phyloP scores from a whole-genome alignment of 2,797 vertebrate genomes.

The Semotilus atromaculatus region DNA sequence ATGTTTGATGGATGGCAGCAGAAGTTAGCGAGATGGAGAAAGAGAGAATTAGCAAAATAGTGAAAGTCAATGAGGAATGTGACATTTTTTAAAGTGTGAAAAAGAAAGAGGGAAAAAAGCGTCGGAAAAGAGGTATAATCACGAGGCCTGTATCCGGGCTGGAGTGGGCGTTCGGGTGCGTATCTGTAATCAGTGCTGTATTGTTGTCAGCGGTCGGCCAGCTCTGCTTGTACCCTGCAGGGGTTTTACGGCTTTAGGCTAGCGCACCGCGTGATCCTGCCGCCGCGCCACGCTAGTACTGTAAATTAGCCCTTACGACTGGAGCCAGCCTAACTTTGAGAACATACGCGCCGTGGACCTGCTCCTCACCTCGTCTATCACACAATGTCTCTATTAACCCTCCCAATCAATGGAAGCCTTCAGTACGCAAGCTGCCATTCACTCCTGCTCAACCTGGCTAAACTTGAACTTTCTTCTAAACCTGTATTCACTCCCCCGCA shows the following conservation, averaged over 20 bases:
- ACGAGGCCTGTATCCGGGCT: conserved; percentile 36
- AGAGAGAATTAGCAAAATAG: conserved; percentile 14
- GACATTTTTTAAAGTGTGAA: conserved; percentile 53
- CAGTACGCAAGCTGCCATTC: not conserved
- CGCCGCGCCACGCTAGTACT: not conserved
- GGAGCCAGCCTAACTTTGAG: conserved; percentile 19
- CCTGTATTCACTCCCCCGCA: conserved; percentile 28
- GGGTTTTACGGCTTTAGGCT: conserved; percentile 58
- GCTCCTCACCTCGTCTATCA: conserved; percentile 33
- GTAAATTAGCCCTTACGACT: conserved; percentile 49
- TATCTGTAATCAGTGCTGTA: conserved; percentile 80
- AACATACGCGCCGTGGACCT: not conserved
- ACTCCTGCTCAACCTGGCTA: conserved; percentile 28
- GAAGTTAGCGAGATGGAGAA: not conserved
- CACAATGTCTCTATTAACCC: conserved; percentile 52
- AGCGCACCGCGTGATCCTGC: conserved; percentile 56
- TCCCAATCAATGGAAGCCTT: conserved; percentile 43
- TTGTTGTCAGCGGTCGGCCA: conserved; percentile 76
- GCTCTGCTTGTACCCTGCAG: conserved; percentile 60
- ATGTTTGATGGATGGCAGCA: not conserved
- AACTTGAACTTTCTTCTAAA: conserved; percentile 39
- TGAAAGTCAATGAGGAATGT: conserved; percentile 57
- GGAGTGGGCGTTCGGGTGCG: conserved; percentile 56
- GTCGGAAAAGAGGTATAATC: conserved; percentile 51
- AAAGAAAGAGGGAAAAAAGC: conserved; percentile 55